Base-by-base conservation (phyloP, 2,797 vertebrate genomes). In the Thunnus albacares region DNA sequence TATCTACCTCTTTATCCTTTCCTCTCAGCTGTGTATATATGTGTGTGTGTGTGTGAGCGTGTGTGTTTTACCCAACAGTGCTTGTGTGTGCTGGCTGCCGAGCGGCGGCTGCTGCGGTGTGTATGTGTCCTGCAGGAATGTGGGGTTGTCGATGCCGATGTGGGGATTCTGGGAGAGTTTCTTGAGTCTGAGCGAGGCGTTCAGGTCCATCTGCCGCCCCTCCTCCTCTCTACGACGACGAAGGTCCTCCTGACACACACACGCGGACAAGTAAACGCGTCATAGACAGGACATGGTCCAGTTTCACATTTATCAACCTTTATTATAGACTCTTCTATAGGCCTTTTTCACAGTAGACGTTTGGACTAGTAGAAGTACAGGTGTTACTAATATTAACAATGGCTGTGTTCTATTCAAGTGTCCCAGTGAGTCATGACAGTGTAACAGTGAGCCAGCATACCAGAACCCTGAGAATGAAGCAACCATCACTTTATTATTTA, bases 121-220 rank as follows among this genome's bases (percentile, higher is more conserved):
- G 63, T 80, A 71, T 0, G 88, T 30, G 75, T 99, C 98, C 71
- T 98, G 96, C 30, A 97, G 97, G 95, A 99, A 99, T 79, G 98
- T 97, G 60, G 98, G 98, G 92, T 99, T 99, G 95, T 99, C 98
- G 82, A 99, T 99, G 93, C 98, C 98, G 80, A 97, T 96, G 92
- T 97, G 97, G 73, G 98, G 97, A 92, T 98, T 97, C 79, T 99
- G 98, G 79, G 98, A 96, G 78, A 99, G 95, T 85, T 99, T 98
- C 91, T 98, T 97, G 85, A 99, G 97, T 83, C 98, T 95, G 91
- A 99, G 96, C 9, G 98, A 99, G 83, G 98, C 95, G 90, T 97
- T 98, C 73, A 99, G 96, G 84, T 99, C 98, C 81, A 99, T 94
- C 89, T 96, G 97, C 61, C 97, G 96, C 51, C 97, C 98, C 67